Evolutionary conservation across 2,113 vertebrate species (phyloP).

Genomic region (Catharus bicknelli): DNA sequence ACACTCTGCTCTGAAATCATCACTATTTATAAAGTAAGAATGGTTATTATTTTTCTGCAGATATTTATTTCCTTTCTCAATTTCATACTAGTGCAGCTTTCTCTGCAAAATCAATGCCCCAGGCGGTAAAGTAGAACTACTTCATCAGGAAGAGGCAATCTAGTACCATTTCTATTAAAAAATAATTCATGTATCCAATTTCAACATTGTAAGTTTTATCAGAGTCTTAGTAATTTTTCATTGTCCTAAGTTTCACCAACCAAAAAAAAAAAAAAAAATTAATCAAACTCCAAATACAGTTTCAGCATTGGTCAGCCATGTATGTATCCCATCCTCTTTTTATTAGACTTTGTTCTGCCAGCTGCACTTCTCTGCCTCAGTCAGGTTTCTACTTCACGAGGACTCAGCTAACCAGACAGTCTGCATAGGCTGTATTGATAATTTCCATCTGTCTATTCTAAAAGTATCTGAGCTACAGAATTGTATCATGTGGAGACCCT

Average conservation of each 20-base stretch:
- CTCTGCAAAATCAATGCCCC: background rate
- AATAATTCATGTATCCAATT: background rate
- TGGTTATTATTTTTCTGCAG: background rate
- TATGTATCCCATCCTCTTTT: background rate
- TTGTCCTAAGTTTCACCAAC: background rate
- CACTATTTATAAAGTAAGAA: background rate
- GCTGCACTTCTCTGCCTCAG: background rate
- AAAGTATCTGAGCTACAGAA: background rate
- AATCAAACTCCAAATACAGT: background rate
- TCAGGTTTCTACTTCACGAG: background rate
- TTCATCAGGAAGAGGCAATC: background rate
- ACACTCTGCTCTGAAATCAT: background rate
- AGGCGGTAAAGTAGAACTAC: background rate
- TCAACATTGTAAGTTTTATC: background rate
- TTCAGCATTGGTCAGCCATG: background rate
- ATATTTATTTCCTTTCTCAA: background rate
- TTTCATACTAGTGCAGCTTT: background rate
- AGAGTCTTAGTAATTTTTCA: background rate
- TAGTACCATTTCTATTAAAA: background rate
- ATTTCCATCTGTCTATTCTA: background rate
- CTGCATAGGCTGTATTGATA: background rate
- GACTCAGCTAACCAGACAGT: background rate
- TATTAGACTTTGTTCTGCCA: background rate
- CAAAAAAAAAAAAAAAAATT: background rate
- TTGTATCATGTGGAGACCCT: background rate